Percentiles rank a stretch among this genome's conserved stretches.
phyloP scores from a whole-genome alignment of 2,113 vertebrate genomes.

The Myxocyprinus asiaticus region DNA sequence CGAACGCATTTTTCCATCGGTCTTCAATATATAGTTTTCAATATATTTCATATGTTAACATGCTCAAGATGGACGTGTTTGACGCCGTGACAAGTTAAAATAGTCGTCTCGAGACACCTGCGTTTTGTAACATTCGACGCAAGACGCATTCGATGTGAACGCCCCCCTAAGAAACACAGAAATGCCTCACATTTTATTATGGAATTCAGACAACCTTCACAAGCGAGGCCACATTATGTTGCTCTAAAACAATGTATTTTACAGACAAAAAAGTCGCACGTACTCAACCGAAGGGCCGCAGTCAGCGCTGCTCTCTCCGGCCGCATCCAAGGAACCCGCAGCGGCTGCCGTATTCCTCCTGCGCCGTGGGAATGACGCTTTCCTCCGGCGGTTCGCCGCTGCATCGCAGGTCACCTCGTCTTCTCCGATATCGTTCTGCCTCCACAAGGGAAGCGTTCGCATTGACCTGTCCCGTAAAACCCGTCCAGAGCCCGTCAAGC shows the following conservation, averaged over 20 bases:
- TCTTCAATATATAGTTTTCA: too few relatives aligned
- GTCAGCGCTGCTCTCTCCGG: slow-evolving; percentile 37
- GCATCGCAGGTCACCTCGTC: slow-evolving; percentile 62
- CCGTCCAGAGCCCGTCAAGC: slow-evolving; percentile 65
- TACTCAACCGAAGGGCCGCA: slow-evolving; percentile 46
- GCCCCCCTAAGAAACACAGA: not conserved
- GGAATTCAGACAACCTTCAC: not conserved
- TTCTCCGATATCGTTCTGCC: slow-evolving; percentile 68
- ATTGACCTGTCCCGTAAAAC: slow-evolving; percentile 76
- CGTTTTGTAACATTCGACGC: too few relatives aligned
- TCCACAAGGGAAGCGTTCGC: slow-evolving; percentile 72
- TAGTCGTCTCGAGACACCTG: too few relatives aligned
- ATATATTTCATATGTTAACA: too few relatives aligned
- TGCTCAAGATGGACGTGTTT: too few relatives aligned
- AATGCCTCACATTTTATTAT: not conserved
- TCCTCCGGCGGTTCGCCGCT: slow-evolving; percentile 67
- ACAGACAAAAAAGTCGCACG: not conserved
- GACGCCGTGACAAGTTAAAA: too few relatives aligned
- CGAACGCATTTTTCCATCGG: too few relatives aligned
- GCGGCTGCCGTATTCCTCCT: slow-evolving; percentile 58
- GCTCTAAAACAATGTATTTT: not conserved
- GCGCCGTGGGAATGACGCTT: slow-evolving; percentile 69
- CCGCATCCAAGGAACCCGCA: slow-evolving; percentile 47
- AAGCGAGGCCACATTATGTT: not conserved
- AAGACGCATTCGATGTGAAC: too few relatives aligned